Conservation (phyloP, 2,113 vertebrate genomes). For the Xiphorhynchus elegans region DNA sequence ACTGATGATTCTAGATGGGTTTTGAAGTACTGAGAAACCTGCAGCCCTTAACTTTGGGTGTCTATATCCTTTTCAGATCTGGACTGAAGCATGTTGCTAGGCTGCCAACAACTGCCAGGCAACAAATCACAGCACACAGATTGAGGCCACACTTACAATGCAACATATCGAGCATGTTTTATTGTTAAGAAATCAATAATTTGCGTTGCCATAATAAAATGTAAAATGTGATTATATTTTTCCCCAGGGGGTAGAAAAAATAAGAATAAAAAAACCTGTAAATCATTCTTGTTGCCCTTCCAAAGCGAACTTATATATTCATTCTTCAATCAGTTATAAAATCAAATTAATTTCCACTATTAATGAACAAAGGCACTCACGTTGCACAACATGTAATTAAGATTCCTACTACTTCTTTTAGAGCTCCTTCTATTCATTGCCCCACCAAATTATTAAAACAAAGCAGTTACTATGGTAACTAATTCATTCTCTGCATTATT, state of each 20-base stretch:
- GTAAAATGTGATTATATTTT: background rate
- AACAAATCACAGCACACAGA: constrained; percentile 43
- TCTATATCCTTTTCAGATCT: background rate
- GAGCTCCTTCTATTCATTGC: constrained; percentile 47
- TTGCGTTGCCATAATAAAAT: constrained; percentile 28
- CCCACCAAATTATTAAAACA: constrained; percentile 72
- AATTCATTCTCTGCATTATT: constrained; percentile 68
- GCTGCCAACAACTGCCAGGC: constrained; percentile 59
- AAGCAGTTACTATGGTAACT: constrained; percentile 70
- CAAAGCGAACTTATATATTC: background rate
- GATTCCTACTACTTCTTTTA: constrained; percentile 57
- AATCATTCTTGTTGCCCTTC: background rate
- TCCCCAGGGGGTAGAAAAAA: background rate
- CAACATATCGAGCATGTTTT: constrained; percentile 8
- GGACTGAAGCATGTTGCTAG: constrained; percentile 43
- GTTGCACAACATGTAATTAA: constrained; percentile 52
- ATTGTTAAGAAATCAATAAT: constrained; percentile 45
- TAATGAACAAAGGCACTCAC: constrained; percentile 44
- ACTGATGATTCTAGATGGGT: background rate
- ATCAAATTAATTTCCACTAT: constrained; percentile 63
- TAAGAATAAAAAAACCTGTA: background rate
- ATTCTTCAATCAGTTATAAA: constrained; percentile 29
- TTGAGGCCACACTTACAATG: constrained; percentile 2
- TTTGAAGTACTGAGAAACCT: background rate
- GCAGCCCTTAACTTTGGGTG: background rate